Evolutionary conservation across 64 coral and sea anemone genomes (phyloP), one percentile per base, ranked within the genome.

Genomic region (Montipora efflorescens): DNA sequence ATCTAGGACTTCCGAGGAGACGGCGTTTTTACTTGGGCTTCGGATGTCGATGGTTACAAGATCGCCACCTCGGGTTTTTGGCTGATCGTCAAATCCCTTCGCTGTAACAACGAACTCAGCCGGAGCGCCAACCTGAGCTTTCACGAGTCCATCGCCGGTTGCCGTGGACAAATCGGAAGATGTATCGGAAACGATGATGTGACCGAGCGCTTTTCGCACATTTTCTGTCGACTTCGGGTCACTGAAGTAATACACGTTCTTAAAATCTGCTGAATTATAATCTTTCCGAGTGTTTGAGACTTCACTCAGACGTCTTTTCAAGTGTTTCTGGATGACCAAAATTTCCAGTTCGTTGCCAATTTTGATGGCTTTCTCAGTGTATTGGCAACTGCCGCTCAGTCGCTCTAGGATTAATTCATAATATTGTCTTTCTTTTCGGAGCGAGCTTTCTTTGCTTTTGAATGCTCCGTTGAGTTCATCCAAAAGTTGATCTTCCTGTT

Each of bases 251-350:
- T 88, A 88, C 47, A 94, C 79, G 58, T 87, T 95, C 28, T 83
- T 84, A 14, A 80, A 85, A 68, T 70, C 83, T n/a, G 78, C 67
- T 18, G 90, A 19, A 36, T 59, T 97, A 57, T 87, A 92, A 1
- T 94, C 89, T 18, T 78, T 74, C 67, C 80, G 83, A 53, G 68
- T 97, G 77, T 95, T 94, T 48, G 81, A 83, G 57, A 97, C 59
- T 53, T 97, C 96, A 25, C 83, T 88, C 59, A 97, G 59, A 13
- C 87, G 78, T 43, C 96, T 89, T 84, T 97, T 97, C 5, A 97
- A 79, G 62, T 97, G 96, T 49, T 97, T 97, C 92, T 97, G 96
- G 50, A 97, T 97, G 4, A 97, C 96, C 14, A 97, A 87, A 43
- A 95, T 95, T 73, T 97, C 96, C 23, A 97, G 77, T 72, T 97